Evolutionary conservation across 1,140 invertebrate species (phyloP).

Genomic region (Anagrus nilaparvatae): DNA sequence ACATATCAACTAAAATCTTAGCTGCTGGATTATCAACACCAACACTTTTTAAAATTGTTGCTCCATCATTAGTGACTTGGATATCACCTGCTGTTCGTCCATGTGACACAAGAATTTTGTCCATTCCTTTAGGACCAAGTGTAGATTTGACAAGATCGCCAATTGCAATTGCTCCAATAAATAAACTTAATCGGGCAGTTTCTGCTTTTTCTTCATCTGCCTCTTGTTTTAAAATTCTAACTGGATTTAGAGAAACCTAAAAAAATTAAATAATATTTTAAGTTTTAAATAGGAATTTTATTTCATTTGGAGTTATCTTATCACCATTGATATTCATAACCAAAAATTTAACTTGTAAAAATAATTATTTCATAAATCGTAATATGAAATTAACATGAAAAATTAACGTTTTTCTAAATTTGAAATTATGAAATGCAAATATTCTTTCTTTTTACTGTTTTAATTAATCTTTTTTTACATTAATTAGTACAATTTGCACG

Average conservation of each 20-base stretch:
- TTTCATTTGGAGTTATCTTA: no score
- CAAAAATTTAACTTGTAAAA: no score
- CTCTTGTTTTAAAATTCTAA: slow-evolving; percentile 86
- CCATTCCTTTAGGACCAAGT: slow-evolving; percentile 99
- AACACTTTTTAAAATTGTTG: slow-evolving; percentile 93
- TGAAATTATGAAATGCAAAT: no score
- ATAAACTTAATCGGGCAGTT: slow-evolving; percentile 88
- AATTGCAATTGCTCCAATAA: slow-evolving; percentile 96
- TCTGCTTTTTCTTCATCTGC: slow-evolving; percentile 98
- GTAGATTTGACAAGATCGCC: slow-evolving; percentile 98
- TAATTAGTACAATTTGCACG: not conserved
- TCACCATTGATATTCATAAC: no score
- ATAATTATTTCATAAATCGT: no score
- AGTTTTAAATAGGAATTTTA: not conserved
- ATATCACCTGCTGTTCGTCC: slow-evolving; percentile 76
- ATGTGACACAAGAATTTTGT: slow-evolving; percentile 91
- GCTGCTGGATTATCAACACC: slow-evolving; percentile 99
- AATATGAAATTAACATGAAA: not conserved
- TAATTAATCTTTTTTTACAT: not conserved
- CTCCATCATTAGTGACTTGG: slow-evolving; percentile 98
- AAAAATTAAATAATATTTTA: slow-evolving; percentile 17
- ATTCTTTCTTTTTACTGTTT: not conserved
- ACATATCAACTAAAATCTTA: slow-evolving; percentile 97
- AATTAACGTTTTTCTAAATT: slow-evolving; percentile 1
- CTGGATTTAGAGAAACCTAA: slow-evolving; percentile 83